Conservation (phyloP, 1,140 invertebrate genomes). For the Apis mellifera region Amel_HAv3.1 CM009937.2:9838501-9839000, state of each 20-base stretch:
- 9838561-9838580: slow-evolving; percentile 41
- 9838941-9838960: too few species aligned
- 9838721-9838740: background rate
- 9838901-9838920: too few species aligned
- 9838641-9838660: background rate
- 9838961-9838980: too few species aligned
- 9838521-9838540: background rate
- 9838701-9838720: background rate
- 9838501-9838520: background rate
- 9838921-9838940: too few species aligned
- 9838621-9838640: background rate
- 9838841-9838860: background rate
- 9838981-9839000: too few species aligned
- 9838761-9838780: background rate
- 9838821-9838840: too few species aligned
- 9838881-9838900: too few species aligned
- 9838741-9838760: background rate
- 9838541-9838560: slow-evolving; percentile 24
- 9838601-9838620: slow-evolving; percentile 15
- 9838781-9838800: too few species aligned
- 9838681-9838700: background rate
- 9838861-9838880: background rate
- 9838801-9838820: too few species aligned
- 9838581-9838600: slow-evolving; percentile 3
- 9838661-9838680: background rate